Conservation (phyloP, 2,113 vertebrate genomes). For the Callaeas wilsoni region DNA sequence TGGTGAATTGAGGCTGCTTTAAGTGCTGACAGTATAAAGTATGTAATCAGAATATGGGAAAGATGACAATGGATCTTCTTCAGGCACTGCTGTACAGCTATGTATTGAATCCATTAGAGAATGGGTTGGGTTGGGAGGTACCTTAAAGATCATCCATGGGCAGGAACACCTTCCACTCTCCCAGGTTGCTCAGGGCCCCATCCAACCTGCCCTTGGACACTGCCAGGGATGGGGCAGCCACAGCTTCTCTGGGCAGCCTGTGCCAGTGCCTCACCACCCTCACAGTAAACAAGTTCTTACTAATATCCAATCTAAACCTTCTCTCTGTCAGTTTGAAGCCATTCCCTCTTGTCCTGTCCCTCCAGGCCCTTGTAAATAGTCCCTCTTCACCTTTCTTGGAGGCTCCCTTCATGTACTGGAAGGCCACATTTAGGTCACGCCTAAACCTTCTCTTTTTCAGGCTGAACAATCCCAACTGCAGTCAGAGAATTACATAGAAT, state of each 20-base stretch:
- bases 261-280: background rate
- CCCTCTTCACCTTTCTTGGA: background rate
- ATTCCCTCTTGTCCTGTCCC: background rate
- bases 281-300: accelerated
- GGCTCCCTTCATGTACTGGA: background rate
- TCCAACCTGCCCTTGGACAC: accelerated
- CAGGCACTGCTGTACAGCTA: background rate
- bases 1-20: background rate
- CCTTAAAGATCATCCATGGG: background rate
- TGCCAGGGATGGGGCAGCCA: background rate
- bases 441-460: background rate
- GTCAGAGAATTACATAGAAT: accelerated
- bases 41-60: background rate
- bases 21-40: background rate
- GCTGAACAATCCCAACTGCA: background rate
- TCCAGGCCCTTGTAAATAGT: background rate
- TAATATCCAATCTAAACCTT: background rate
- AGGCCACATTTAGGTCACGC: background rate
- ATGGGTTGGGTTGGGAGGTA: background rate
- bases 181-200: accelerated
- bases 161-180: accelerated
- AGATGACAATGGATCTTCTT: background rate
- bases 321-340: background rate
- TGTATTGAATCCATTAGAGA: background rate
- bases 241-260: background rate